Conservation (phyloP, 1,140 invertebrate species). For the Conus betulinus region DNA sequence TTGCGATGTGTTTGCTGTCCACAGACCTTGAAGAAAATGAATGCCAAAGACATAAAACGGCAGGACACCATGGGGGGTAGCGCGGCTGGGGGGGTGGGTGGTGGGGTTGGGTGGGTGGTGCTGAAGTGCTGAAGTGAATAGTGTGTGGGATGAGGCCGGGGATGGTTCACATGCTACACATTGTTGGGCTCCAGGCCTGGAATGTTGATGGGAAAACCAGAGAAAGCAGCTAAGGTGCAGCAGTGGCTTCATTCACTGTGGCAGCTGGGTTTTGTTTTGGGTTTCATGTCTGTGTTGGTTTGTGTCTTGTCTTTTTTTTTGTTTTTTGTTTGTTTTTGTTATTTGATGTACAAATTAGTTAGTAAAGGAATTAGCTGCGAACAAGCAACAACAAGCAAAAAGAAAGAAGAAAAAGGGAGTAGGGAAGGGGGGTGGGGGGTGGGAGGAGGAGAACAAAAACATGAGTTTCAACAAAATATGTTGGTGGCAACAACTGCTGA, state of each 20-base stretch:
- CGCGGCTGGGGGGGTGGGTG: not conserved
- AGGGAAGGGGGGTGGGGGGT: too few relatives aligned
- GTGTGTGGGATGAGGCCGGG: not conserved
- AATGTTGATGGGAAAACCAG: slow-evolving; percentile 2
- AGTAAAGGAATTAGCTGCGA: too few relatives aligned
- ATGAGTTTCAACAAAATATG: too few relatives aligned
- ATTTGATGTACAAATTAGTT: too few relatives aligned
- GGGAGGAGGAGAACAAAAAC: too few relatives aligned
- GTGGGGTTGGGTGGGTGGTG: not conserved
- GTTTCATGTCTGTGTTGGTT: too few relatives aligned
- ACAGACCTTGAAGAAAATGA: slow-evolving; percentile 84
- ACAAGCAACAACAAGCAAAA: too few relatives aligned
- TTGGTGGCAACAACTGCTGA: too few relatives aligned
- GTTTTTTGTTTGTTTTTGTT: too few relatives aligned
- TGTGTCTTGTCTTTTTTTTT: too few relatives aligned
- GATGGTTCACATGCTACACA: not conserved
- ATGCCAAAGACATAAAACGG: slow-evolving; percentile 90
- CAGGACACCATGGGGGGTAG: slow-evolving; percentile 89
- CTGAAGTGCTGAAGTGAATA: not conserved
- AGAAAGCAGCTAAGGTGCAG: not conserved
- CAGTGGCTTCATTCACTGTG: not conserved
- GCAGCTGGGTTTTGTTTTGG: not conserved
- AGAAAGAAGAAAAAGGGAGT: too few relatives aligned
- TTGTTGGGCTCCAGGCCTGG: not conserved
- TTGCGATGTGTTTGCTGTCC: slow-evolving; percentile 46